Percentiles rank a stretch among this genome's conserved stretches.
phyloP scores from a whole-genome alignment of 2,888 invertebrate genomes.

The Pegoplata infirma region DNA sequence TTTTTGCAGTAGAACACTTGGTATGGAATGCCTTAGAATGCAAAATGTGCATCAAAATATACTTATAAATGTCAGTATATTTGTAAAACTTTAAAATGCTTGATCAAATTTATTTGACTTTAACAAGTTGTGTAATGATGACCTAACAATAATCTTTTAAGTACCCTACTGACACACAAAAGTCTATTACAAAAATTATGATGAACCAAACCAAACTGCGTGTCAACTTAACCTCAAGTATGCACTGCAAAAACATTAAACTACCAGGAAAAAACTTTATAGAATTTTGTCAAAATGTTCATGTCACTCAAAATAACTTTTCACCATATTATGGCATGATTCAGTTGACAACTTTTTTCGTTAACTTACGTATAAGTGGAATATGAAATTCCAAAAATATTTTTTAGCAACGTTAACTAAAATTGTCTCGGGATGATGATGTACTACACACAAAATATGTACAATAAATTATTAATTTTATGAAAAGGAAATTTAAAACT shows the following conservation, averaged over 20 bases:
- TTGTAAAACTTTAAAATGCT: too few species aligned
- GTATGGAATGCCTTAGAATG: too few species aligned
- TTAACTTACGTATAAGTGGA: not conserved
- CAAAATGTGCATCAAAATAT: too few species aligned
- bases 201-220: slow-evolving; percentile 6
- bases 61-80: too few species aligned
- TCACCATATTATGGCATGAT: slow-evolving; percentile 16
- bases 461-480: too few species aligned
- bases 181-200: not conserved
- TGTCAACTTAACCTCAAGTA: slow-evolving; percentile 22
- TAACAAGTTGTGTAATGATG: not conserved
- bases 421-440: too few species aligned
- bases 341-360: slow-evolving; percentile 1
- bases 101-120: slow-evolving; percentile 2
- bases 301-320: slow-evolving; percentile 20
- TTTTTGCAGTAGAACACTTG: too few species aligned
- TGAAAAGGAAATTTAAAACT: too few species aligned
- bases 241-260: not conserved
- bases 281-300: slow-evolving; percentile 3
- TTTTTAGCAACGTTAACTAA: too few species aligned
- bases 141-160: not conserved
- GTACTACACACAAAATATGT: too few species aligned
- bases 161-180: not conserved
- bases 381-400: too few species aligned
- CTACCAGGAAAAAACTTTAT: not conserved